phyloP scores from a whole-genome alignment of 2,888 invertebrate genomes.

The Megastigmus dorsalis region DNA sequence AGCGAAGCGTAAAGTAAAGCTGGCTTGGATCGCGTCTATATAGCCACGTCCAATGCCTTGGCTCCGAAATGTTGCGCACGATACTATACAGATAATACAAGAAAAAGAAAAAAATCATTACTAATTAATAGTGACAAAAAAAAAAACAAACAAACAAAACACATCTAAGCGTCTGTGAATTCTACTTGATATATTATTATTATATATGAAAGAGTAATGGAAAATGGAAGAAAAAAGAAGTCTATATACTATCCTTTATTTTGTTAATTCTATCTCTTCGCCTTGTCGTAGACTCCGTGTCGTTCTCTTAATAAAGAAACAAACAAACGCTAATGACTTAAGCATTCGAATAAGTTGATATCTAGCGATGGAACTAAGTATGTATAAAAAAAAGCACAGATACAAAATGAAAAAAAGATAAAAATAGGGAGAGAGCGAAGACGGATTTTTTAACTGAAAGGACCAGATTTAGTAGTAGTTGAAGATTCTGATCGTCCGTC shows the following conservation, averaged over 20 bases:
- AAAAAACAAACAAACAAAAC: neutral
- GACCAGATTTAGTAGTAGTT: slow-evolving; percentile 41
- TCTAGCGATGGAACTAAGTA: too few species aligned
- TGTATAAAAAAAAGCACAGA: too few species aligned
- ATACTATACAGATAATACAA: slow-evolving; percentile 10
- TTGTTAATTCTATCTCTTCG: slow-evolving; percentile 45
- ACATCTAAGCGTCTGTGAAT: slow-evolving; percentile 18
- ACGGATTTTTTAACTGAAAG: slow-evolving; percentile 40
- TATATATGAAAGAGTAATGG: too few species aligned
- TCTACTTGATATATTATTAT: slow-evolving; percentile 8
- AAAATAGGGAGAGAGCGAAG: slow-evolving; percentile 24
- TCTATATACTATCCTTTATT: slow-evolving; percentile 49
- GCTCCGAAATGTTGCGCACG: neutral
- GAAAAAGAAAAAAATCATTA: slow-evolving; percentile 6
- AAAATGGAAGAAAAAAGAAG: slow-evolving; percentile 36
- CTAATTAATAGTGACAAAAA: neutral
- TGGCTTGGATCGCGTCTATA: too few species aligned
- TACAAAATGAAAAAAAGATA: slow-evolving; percentile 45
- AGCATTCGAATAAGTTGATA: slow-evolving; percentile 52
- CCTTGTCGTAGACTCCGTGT: slow-evolving; percentile 42
- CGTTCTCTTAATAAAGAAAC: slow-evolving; percentile 50
- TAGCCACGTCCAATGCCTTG: too few species aligned
- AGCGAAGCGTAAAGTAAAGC: slow-evolving; percentile 8
- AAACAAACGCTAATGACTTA: slow-evolving; percentile 54
- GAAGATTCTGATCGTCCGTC: slow-evolving; percentile 25